A percentile compares a stretch with the other conserved stretches of the same genome.
These are phyloP conservation scores for Berghia stephanieae DNA, from an alignment of 1,140 invertebrate genomes.

Conservation along the genomic window DNA sequence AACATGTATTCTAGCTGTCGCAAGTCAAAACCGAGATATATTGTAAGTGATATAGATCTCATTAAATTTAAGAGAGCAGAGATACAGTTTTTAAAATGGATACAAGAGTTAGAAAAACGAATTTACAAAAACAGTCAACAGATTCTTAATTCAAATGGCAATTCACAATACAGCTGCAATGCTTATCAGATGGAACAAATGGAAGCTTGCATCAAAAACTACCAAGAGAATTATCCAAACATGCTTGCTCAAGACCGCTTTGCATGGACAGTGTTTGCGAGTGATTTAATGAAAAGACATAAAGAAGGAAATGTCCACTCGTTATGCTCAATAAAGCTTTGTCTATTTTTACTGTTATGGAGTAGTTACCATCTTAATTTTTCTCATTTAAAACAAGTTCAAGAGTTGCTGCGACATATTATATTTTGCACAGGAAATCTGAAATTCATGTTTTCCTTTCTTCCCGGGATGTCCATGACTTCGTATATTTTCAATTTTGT, in stretches of 20 bases:
- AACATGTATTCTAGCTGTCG: too few species aligned
- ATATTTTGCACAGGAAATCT: neutral
- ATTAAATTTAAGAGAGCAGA: neutral
- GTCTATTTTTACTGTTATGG: neutral
- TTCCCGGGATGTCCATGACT: neutral
- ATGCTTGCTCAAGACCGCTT: neutral
- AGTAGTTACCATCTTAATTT: neutral
- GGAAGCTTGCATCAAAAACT: too few species aligned
- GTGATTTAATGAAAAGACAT: neutral
- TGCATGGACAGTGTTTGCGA: neutral
- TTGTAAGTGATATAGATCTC: neutral
- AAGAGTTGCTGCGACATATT: conserved; percentile 1
- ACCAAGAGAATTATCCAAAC: neutral
- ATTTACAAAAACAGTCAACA: neutral
- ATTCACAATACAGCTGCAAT: too few species aligned
- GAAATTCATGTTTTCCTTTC: conserved; percentile 20
- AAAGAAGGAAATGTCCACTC: neutral
- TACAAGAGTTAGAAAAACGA: neutral
- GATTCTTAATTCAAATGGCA: too few species aligned
- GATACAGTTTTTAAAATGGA: conserved; percentile 2
- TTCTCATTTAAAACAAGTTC: neutral
- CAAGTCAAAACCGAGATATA: too few species aligned
- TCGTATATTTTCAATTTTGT: too few species aligned
- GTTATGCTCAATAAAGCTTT: neutral
- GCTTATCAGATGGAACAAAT: too few species aligned